These are phyloP conservation scores for Aspiorhynchus laticeps DNA, from an alignment of 2,113 vertebrate genomes.

Conservation along the genomic window DNA sequence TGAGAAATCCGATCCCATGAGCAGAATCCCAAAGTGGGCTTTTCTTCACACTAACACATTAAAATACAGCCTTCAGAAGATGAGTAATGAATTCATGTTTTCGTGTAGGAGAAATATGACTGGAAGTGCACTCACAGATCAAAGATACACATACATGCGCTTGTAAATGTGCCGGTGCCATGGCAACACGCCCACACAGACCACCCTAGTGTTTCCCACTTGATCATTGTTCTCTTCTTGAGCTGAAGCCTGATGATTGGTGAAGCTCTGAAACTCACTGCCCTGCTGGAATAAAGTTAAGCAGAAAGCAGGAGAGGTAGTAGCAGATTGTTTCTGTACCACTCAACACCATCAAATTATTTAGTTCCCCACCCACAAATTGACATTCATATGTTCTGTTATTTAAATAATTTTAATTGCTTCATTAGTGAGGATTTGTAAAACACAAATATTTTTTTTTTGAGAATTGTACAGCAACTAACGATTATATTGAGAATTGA, in stretches of 20 bases:
- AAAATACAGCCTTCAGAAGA: conserved; percentile 5
- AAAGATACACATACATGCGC: background rate
- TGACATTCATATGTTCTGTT: background rate
- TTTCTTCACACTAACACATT: background rate
- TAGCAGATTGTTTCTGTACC: background rate
- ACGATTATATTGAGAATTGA: background rate
- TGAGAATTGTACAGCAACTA: background rate
- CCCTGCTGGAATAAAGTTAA: background rate
- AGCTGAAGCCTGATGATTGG: conserved; percentile 23
- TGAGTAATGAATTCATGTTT: conserved; percentile 28
- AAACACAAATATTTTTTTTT: background rate
- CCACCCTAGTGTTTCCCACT: conserved; percentile 13
- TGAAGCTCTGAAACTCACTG: background rate
- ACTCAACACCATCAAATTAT: background rate
- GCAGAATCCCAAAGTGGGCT: background rate
- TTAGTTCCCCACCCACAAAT: background rate
- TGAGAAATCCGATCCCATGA: background rate
- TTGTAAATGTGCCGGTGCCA: conserved; percentile 16
- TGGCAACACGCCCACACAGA: conserved; percentile 33
- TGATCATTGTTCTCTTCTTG: conserved; percentile 13
- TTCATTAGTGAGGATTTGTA: background rate
- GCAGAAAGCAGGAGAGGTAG: background rate
- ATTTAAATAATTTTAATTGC: background rate
- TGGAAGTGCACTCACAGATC: conserved; percentile 12
- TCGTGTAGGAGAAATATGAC: conserved; percentile 30